Percentiles rank a stretch among this genome's conserved stretches.
phyloP scores from a whole-genome alignment of 2,888 invertebrate species.

The Drosophila falleni region DNA sequence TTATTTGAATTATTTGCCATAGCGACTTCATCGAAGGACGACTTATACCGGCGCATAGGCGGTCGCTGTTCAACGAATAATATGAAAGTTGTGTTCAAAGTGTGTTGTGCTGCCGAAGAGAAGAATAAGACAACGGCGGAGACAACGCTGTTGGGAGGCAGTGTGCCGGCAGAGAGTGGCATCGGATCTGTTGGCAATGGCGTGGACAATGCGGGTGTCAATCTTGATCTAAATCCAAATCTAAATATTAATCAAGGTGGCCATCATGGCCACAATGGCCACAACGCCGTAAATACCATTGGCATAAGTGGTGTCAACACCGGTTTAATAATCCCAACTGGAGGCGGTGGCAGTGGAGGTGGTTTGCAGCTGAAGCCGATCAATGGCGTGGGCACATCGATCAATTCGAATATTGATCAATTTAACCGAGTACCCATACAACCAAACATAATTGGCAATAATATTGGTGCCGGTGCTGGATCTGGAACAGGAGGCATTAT shows the following conservation, averaged over 20 bases:
- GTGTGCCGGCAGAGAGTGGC: constrained; percentile 44
- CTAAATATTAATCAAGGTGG: constrained; percentile 57
- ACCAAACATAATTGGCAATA: constrained; percentile 80
- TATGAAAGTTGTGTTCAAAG: constrained; percentile 98
- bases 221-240: constrained; percentile 54
- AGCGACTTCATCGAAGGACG: constrained; percentile 96
- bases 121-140: constrained; percentile 86
- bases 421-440: constrained; percentile 84
- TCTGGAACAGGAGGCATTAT: constrained; percentile 70
- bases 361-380: constrained; percentile 67
- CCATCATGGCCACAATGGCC: constrained; percentile 68
- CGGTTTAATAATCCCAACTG: constrained; percentile 53
- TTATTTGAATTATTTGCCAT: constrained; percentile 16
- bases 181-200: constrained; percentile 43
- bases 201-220: constrained; percentile 55
- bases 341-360: constrained; percentile 42
- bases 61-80: constrained; percentile 96
- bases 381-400: constrained; percentile 80
- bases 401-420: constrained; percentile 85
- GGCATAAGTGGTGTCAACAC: constrained; percentile 82
- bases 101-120: constrained; percentile 93
- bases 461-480: constrained; percentile 59
- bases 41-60: constrained; percentile 95
- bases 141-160: constrained; percentile 57
- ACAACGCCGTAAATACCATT: constrained; percentile 75